Conservation (phyloP, 2,888 invertebrate species). For the Rambutsinella grinnellia region DNA sequence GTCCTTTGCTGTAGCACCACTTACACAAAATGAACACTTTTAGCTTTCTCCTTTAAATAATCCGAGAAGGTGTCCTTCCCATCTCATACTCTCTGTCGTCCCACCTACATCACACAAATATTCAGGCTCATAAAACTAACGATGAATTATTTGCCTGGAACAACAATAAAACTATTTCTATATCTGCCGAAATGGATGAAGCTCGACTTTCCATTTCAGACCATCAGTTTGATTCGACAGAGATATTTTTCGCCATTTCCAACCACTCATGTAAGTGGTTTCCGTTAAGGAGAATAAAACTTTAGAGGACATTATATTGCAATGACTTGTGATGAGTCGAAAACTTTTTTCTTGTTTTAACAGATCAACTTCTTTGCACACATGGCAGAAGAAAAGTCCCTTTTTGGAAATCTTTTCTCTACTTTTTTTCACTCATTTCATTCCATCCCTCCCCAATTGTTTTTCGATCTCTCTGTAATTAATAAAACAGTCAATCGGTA, state of each 20-base stretch:
- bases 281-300: too few species aligned
- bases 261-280: too few species aligned
- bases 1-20: background rate
- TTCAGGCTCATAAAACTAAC: constrained; percentile 56
- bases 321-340: too few species aligned
- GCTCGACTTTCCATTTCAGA: background rate
- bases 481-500: constrained; percentile 54
- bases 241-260: background rate
- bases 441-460: constrained; percentile 20
- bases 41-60: constrained; percentile 27
- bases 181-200: background rate
- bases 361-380: too few species aligned
- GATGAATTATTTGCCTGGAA: constrained; percentile 55
- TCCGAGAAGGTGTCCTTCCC: constrained; percentile 48
- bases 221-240: constrained; percentile 12
- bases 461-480: constrained; percentile 43
- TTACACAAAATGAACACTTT: constrained; percentile 35
- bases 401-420: constrained; percentile 23
- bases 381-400: background rate
- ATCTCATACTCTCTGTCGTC: too few species aligned
- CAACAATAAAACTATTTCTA: constrained; percentile 58
- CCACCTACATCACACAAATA: constrained; percentile 51
- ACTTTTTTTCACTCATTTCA: constrained; percentile 10
- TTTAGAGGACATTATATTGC: too few species aligned
- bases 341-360: too few species aligned